Base-by-base conservation (phyloP, 30 jellyfish, hydroid and myxozoan genomes). In the Rhopilema esculentum region DNA sequence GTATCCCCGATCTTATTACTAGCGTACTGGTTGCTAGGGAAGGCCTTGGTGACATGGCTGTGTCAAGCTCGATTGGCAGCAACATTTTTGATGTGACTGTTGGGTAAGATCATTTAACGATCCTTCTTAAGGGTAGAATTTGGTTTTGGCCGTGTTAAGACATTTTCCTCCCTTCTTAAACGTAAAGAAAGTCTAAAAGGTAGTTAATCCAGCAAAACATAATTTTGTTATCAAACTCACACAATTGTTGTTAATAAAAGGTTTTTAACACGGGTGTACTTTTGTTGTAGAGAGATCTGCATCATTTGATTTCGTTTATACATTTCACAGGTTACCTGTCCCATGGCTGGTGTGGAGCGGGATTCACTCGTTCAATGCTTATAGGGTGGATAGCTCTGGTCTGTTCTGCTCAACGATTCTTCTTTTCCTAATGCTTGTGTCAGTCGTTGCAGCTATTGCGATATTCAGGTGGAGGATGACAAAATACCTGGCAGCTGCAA, bases 21-120 rank as follows among this genome's bases (percentile, higher is more conserved):
- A 92, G 98, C 72, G 98, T 92, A 24, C 77, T 92, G 72, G 98
- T 92, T 40, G 98, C 98, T 21, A 84, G 95, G 26, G 87, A 92
- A 51, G 98, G 98, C 63, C 88, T 92, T 24, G 98, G 98, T 25
- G 98, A 92, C 32, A 92, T 92, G 98, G 98, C 98, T 0, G 96
- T 92, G 6, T 92, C 98, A 2, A 92, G 98, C 61, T 92, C 98
- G 1, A 86, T 92, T 85, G 98, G 98, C n/a, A 85, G 96, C 78
- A 92, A 92, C 68, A 84, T 92, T 0, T 92, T 92, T 81, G 98
- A 92, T 72, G 96, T 92, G 27, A 92, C 98, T 20, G 93, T 92
- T 19, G 98, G 98, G 98, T 92, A 86, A 79, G 91, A 50, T 8
- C 12, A 40, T 40, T 40, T 40, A 40, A 12, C 57, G 12, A 40